These are phyloP conservation scores for Cremastinae sp. DNA, from an alignment of 2,888 invertebrate species.

Conservation along the genomic window DNA sequence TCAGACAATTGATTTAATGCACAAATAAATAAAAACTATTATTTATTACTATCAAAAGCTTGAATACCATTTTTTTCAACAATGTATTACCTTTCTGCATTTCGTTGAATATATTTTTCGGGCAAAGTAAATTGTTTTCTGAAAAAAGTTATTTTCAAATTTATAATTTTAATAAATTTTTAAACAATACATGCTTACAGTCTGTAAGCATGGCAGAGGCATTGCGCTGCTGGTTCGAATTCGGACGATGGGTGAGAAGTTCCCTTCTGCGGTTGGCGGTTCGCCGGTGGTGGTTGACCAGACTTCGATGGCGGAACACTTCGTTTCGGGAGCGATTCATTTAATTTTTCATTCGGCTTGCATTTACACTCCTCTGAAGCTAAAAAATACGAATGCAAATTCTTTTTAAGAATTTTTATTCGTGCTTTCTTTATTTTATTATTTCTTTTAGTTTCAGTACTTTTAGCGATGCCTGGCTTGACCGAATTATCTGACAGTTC, in stretches of 20 bases:
- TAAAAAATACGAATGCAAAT: neutral
- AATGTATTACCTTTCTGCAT: conserved; percentile 41
- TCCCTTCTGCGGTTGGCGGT: conserved; percentile 51
- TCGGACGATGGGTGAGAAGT: conserved; percentile 28
- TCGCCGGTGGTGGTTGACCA: conserved; percentile 42
- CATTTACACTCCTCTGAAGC: conserved; percentile 63
- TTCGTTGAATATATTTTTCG: conserved; percentile 31
- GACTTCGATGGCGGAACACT: conserved; percentile 20
- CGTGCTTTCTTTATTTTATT: neutral
- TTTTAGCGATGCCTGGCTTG: conserved; percentile 27
- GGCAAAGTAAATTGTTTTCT: conserved; percentile 42
- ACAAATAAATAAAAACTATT: too few relatives aligned
- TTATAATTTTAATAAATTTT: neutral
- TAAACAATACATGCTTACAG: conserved; percentile 60
- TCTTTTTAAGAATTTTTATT: neutral
- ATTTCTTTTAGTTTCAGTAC: conserved; percentile 27
- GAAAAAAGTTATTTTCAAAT: conserved; percentile 21
- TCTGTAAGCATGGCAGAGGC: conserved; percentile 66
- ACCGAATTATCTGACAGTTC: conserved; percentile 26
- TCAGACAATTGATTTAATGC: too few relatives aligned
- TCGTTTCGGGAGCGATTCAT: conserved; percentile 20
- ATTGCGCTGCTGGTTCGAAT: conserved; percentile 58
- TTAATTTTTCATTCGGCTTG: conserved; percentile 45
- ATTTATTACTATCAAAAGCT: too few relatives aligned
- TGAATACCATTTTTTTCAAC: neutral